Evolutionary conservation across 2,113 vertebrate species (phyloP).

Genomic region (Octodon degus): DNA sequence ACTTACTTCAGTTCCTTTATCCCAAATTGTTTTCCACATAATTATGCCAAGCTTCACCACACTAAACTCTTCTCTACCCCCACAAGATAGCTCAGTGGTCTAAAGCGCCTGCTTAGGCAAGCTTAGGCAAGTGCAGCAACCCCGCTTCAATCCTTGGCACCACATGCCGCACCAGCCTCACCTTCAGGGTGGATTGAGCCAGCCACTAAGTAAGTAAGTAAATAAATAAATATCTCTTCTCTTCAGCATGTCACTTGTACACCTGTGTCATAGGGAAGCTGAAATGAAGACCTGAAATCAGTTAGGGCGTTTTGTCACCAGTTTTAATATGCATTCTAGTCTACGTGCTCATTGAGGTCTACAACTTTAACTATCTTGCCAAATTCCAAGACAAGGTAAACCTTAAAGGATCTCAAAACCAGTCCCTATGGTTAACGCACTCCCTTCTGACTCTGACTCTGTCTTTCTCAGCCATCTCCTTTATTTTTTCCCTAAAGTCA

Average conservation of each 20-base stretch:
- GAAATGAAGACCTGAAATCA: neutral
- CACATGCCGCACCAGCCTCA: too few relatives aligned
- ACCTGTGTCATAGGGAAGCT: neutral
- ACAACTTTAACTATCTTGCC: neutral
- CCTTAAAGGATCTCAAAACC: neutral
- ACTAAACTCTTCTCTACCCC: neutral
- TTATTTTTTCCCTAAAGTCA: neutral
- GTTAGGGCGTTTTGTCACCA: neutral
- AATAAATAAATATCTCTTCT: too few relatives aligned
- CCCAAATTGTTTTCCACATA: slow-evolving; percentile 25
- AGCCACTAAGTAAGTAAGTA: too few relatives aligned
- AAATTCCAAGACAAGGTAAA: neutral
- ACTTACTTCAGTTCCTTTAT: slow-evolving; percentile 26
- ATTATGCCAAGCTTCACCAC: neutral
- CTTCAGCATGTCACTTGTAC: neutral
- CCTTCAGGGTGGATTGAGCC: too few relatives aligned
- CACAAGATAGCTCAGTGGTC: too few relatives aligned
- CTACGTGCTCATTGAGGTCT: neutral
- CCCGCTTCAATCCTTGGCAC: too few relatives aligned
- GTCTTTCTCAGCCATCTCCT: neutral
- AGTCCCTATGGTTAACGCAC: neutral
- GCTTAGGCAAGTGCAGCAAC: too few relatives aligned
- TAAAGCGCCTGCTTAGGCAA: too few relatives aligned
- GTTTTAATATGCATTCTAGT: neutral
- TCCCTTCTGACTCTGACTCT: neutral